phyloP scores from a whole-genome alignment of 1,140 invertebrate species.

The Oedothorax gibbosus region DNA sequence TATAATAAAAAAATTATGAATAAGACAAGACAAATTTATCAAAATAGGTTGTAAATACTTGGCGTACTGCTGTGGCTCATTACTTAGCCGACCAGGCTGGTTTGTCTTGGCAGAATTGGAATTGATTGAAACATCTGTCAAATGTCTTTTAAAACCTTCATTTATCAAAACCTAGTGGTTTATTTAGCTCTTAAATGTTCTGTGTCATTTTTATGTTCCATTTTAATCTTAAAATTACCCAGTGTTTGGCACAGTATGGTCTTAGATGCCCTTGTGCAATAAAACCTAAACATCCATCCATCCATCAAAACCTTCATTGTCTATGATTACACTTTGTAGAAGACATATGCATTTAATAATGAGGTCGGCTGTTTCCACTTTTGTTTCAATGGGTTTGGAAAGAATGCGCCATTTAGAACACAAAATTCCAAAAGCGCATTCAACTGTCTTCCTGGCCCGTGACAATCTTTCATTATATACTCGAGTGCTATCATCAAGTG shows the following conservation, averaged over 20 bases:
- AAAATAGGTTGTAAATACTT: background rate
- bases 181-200: too few species aligned
- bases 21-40: background rate
- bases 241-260: too few species aligned
- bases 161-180: too few species aligned
- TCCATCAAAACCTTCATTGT: too few species aligned
- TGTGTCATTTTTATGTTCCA: too few species aligned
- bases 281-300: too few species aligned
- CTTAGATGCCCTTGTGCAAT: too few species aligned
- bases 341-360: background rate
- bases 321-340: background rate
- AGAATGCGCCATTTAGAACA: constrained; percentile 8
- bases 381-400: background rate
- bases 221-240: too few species aligned
- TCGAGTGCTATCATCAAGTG: constrained; percentile 65
- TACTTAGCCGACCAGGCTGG: background rate
- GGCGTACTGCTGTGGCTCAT: background rate
- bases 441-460: background rate
- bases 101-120: background rate
- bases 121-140: background rate
- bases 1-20: too few species aligned
- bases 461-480: constrained; percentile 64
- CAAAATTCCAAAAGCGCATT: constrained; percentile 28
- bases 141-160: background rate
- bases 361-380: background rate